These are phyloP conservation scores for Axis porcinus DNA, from an alignment of 2,113 vertebrate genomes.

Conservation along the genomic window DNA sequence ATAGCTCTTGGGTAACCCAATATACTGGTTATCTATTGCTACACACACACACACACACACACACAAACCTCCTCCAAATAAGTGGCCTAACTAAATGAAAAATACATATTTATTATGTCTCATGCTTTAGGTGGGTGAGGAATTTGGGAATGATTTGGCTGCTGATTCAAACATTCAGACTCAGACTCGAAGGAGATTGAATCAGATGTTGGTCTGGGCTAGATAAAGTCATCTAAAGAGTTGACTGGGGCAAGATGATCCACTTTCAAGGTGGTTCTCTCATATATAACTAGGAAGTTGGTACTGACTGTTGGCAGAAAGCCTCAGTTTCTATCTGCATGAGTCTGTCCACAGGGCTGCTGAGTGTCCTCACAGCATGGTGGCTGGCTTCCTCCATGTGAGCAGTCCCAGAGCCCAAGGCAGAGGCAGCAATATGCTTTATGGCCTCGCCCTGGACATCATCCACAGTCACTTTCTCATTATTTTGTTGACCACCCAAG, in stretches of 20 bases:
- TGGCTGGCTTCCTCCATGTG: background rate
- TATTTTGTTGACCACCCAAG: background rate
- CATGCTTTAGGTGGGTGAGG: background rate
- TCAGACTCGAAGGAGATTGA: background rate
- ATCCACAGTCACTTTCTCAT: background rate
- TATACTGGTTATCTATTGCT: background rate
- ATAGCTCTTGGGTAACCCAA: background rate
- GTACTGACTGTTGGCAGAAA: background rate
- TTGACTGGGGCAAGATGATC: background rate
- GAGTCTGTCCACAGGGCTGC: background rate
- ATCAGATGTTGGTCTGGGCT: background rate
- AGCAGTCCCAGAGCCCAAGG: background rate
- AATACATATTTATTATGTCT: background rate
- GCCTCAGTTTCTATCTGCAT: background rate
- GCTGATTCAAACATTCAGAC: background rate
- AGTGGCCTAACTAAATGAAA: background rate
- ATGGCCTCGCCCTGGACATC: background rate
- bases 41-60: background rate
- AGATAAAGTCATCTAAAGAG: background rate
- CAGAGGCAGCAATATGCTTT: background rate
- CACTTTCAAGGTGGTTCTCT: background rate
- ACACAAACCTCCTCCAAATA: background rate
- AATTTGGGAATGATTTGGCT: background rate
- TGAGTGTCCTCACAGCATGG: background rate
- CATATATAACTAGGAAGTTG: background rate